Evolutionary conservation across 2,888 invertebrate species (phyloP).

Genomic region (Iselma pallidipennis): DNA sequence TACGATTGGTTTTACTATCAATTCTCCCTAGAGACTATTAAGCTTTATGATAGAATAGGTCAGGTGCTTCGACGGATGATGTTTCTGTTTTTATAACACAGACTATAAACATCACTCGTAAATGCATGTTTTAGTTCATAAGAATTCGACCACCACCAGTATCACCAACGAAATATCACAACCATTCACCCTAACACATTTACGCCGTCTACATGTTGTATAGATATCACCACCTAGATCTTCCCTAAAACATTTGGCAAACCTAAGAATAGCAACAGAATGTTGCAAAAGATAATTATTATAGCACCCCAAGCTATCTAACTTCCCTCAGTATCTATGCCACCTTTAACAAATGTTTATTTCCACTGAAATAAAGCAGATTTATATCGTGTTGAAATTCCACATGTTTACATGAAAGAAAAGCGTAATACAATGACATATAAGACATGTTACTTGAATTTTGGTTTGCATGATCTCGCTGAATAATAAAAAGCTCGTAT

Average conservation of each 20-base stretch:
- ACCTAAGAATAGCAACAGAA: neutral
- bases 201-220: too few relatives aligned
- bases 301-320: neutral
- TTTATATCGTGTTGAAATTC: neutral
- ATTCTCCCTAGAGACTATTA: constrained; percentile 49
- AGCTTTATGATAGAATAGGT: constrained; percentile 50
- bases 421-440: too few relatives aligned
- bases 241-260: too few relatives aligned
- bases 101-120: constrained; percentile 47
- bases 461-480: neutral
- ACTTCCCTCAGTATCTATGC: neutral
- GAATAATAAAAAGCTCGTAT: too few relatives aligned
- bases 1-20: constrained; percentile 52
- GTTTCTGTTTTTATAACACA: constrained; percentile 45
- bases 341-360: neutral
- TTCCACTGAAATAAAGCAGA: too few relatives aligned
- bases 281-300: neutral
- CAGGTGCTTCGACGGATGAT: constrained; percentile 42
- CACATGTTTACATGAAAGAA: neutral
- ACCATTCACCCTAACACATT: neutral
- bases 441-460: too few relatives aligned
- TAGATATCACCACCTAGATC: neutral
- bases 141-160: constrained; percentile 5
- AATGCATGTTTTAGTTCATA: constrained; percentile 37
- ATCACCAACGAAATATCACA: neutral